Evolutionary conservation across 2,888 invertebrate species (phyloP).

Genomic region (Strigamia crassipes): DNA sequence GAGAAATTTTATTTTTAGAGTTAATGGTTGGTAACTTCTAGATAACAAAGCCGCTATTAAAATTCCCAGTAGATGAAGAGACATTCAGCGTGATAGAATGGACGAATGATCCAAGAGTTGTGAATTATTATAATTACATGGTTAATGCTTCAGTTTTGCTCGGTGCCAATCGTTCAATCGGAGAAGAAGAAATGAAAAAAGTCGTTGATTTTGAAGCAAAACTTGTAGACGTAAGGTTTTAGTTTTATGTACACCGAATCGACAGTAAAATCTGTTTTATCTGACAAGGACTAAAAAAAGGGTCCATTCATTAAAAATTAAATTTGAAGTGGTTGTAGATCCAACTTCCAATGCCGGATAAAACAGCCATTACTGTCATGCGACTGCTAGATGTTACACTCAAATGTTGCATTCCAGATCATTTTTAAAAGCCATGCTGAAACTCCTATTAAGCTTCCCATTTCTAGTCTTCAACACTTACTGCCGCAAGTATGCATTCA

Average conservation of each 20-base stretch:
- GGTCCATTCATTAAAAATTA: too few species aligned
- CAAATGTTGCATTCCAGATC: not conserved
- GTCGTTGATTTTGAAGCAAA: not conserved
- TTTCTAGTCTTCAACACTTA: not conserved
- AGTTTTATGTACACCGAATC: not conserved
- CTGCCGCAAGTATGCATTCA: not conserved
- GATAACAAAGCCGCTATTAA: not conserved
- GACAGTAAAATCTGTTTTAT: too few species aligned
- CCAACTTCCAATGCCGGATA: not conserved
- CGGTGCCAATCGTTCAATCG: not conserved
- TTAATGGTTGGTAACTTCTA: not conserved
- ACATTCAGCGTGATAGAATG: not conserved
- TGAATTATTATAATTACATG: conserved; percentile 17
- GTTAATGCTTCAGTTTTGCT: conserved; percentile 18
- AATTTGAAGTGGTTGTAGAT: too few species aligned
- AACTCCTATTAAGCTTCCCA: not conserved
- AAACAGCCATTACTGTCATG: not conserved
- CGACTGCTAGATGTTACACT: too few species aligned
- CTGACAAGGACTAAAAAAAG: too few species aligned
- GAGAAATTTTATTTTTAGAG: too few species aligned
- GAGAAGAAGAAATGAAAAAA: conserved; percentile 10
- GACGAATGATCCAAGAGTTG: not conserved
- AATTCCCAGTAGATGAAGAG: conserved; percentile 13
- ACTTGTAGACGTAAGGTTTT: not conserved
- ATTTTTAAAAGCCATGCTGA: not conserved